Evolutionary conservation across 2,888 invertebrate species (phyloP), one percentile per base, ranked within the genome.

Genomic region (Nasonia oneida): DNA sequence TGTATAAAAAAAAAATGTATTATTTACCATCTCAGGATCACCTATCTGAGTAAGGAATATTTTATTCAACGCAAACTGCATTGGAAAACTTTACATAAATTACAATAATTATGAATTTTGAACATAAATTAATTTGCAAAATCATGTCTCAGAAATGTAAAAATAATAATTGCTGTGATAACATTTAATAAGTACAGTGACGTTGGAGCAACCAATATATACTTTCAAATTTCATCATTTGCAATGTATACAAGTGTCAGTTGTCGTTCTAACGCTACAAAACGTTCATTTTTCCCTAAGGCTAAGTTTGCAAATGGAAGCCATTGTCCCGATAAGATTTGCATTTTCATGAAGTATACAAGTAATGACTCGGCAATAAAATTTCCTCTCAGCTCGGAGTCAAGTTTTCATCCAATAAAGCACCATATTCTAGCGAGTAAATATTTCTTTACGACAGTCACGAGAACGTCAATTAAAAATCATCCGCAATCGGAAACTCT

Each of bases 1-100:
- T 86, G 74, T 12, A 77, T 33, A 71, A 73, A 6, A 42, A 74
- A 81, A 64, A 12, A 64, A 64, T 29, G 8, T 6, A 64, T 29
- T 33, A 67, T 14, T 67, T 67, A 67, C 14, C 14, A n/a, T 70
- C 5, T 70, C 15, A 14, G n/a, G 15, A 42, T 37, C 33, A 71
- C 39, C 37, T 10, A 15, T 39, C 12, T 39, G 0, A 15, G 12
- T 37, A 71, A 71, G 14, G 10, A 39, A 37, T 39, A 42, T 18
- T 37, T 29, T 33, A 37, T 18, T 37, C 18, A 70, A 37, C 5
- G 15, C 18, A 53, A 50, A 18, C 18, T 53, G 18, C 53, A 15
- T 18, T 53, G 5, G 53, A 18, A 53, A 18, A 18, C 15, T 53
- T 53, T 5, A 53, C 15, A 53, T 53, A 18, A 53, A 53, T 53